Conservation (phyloP, 2,888 invertebrate genomes). For the Euplagia quadripunctaria region DNA sequence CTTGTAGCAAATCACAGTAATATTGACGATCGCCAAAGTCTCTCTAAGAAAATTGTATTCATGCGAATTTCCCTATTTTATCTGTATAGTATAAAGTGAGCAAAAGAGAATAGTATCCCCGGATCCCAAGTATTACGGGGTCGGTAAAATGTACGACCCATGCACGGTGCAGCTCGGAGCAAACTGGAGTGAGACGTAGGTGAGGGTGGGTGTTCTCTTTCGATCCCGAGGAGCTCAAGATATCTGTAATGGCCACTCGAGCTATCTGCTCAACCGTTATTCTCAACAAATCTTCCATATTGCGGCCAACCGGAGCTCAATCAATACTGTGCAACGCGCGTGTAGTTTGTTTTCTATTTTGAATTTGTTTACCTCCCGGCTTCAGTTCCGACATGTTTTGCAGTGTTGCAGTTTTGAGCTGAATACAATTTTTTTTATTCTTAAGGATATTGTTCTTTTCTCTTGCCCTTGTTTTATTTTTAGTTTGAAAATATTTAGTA, state of each 20-base stretch:
- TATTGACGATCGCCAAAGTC: constrained; percentile 17
- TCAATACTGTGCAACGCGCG: constrained; percentile 70
- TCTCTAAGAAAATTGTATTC: constrained; percentile 33
- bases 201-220: constrained; percentile 69
- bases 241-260: constrained; percentile 85
- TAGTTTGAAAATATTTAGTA: not conserved
- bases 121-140: constrained; percentile 58
- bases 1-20: not conserved
- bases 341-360: constrained; percentile 65
- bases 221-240: constrained; percentile 76
- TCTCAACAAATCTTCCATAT: constrained; percentile 83
- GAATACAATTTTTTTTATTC: constrained; percentile 42
- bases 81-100: constrained; percentile 46
- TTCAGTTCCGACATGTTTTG: constrained; percentile 41
- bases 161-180: constrained; percentile 57
- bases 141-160: constrained; percentile 59
- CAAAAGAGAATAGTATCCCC: constrained; percentile 55
- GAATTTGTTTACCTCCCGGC: constrained; percentile 54
- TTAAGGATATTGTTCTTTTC: constrained; percentile 34
- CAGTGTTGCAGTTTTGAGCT: constrained; percentile 39
- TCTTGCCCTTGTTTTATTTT: constrained; percentile 20
- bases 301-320: constrained; percentile 76
- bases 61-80: constrained; percentile 50
- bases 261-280: constrained; percentile 81
- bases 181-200: constrained; percentile 73